Percentiles rank a stretch among this genome's conserved stretches.
Conservation (phyloP, 2,797 vertebrate species). For the Aulostomus chinensis region DNA sequence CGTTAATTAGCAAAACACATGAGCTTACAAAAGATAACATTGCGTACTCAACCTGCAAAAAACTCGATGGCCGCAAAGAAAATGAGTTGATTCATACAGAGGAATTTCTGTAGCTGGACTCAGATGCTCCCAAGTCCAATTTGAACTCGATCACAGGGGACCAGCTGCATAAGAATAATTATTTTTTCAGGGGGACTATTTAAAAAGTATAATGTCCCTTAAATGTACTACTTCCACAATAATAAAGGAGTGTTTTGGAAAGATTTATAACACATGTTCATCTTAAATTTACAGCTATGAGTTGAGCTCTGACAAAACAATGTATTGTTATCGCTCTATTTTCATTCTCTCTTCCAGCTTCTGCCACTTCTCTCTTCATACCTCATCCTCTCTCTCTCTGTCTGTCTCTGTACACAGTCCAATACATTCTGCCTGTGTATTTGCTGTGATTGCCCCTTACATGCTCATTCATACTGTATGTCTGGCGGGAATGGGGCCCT, state of each 20-base stretch:
- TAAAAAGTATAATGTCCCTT: too few species aligned
- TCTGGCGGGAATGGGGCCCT: conserved; percentile 34
- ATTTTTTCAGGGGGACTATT: too few species aligned
- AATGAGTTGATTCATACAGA: conserved; percentile 17
- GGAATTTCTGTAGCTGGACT: conserved; percentile 12
- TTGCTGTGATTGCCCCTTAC: conserved; percentile 29
- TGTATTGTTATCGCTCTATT: neutral
- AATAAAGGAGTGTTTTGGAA: neutral
- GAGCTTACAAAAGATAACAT: conserved; percentile 43
- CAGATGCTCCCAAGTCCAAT: neutral
- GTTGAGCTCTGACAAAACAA: neutral
- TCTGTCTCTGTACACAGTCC: neutral
- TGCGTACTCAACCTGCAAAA: conserved; percentile 8
- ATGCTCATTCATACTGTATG: conserved; percentile 21
- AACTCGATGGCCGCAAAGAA: conserved; percentile 15
- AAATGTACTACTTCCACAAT: too few species aligned
- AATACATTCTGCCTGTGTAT: conserved; percentile 7
- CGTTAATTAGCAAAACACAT: conserved; percentile 57
- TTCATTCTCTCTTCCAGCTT: conserved; percentile 18
- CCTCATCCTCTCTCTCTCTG: conserved; percentile 17
- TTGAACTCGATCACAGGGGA: neutral
- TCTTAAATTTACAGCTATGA: too few species aligned
- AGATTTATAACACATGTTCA: neutral
- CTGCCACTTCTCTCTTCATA: neutral
- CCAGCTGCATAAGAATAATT: too few species aligned